Conservation (phyloP, 2,797 vertebrate species). For the Mustela erminea region DNA sequence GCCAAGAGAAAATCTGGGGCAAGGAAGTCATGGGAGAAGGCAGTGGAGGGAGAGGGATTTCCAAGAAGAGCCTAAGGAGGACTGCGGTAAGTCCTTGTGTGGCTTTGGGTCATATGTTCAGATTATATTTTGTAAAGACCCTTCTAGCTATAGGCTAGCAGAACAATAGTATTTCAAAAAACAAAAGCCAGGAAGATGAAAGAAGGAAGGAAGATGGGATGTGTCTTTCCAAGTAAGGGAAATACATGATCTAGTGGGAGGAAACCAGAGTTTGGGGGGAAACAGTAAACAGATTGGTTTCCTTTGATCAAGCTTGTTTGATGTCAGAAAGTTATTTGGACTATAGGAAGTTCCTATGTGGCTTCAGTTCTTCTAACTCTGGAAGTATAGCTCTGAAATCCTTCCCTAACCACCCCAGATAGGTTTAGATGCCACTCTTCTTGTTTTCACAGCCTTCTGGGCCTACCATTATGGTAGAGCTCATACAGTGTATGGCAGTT, state of each 20-base stretch:
- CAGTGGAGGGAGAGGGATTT: background rate
- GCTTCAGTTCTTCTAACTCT: background rate
- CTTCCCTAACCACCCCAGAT: background rate
- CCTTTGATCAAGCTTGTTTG: background rate
- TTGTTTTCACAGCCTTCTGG: background rate
- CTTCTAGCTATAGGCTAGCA: background rate
- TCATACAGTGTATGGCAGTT: background rate
- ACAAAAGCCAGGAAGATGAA: background rate
- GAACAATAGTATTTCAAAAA: background rate
- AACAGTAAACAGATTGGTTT: background rate
- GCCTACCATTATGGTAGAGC: background rate
- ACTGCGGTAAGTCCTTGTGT: background rate
- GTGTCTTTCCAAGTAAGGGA: background rate
- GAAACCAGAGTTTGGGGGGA: background rate
- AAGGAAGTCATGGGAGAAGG: background rate
- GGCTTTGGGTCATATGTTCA: background rate
- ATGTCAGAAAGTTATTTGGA: background rate
- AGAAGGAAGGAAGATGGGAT: background rate
- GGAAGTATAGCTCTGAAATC: background rate
- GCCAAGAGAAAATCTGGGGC: background rate
- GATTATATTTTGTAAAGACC: background rate
- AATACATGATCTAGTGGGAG: background rate
- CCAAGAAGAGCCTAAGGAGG: background rate
- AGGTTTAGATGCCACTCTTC: background rate
- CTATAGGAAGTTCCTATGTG: background rate